These are phyloP conservation scores for Sandelia bainsii DNA, from an alignment of 2,797 vertebrate genomes.

Conservation along the genomic window DNA sequence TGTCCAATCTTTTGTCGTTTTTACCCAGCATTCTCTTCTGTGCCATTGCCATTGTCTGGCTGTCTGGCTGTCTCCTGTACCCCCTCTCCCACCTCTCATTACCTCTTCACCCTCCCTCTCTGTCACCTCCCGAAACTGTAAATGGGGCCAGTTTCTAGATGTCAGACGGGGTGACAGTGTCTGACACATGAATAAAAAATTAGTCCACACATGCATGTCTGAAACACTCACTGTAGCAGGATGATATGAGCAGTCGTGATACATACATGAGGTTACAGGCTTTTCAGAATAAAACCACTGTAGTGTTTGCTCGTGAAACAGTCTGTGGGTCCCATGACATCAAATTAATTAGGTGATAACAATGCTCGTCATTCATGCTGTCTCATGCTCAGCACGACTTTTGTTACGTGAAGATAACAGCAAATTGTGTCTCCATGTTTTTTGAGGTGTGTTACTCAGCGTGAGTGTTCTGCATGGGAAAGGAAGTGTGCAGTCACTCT, in stretches of 20 bases:
- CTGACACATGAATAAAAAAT: constrained; percentile 31
- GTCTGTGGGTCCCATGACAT: constrained; percentile 17
- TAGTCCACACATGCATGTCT: constrained; percentile 6
- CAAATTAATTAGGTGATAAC: constrained; percentile 33
- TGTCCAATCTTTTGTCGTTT: constrained; percentile 64
- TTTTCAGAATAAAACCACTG: constrained; percentile 3
- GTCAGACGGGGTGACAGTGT: constrained; percentile 19
- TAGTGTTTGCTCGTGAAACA: constrained; percentile 15
- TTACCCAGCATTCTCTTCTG: constrained; percentile 56
- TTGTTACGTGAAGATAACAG: constrained; percentile 21
- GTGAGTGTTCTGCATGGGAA: background rate
- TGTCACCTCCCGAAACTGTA: constrained; percentile 5
- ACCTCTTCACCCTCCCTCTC: constrained; percentile 1
- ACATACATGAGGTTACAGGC: constrained; percentile 6
- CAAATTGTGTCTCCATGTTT: background rate
- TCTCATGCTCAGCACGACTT: constrained; percentile 17
- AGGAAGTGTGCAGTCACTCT: constrained; percentile 26
- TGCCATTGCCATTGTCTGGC: constrained; percentile 38
- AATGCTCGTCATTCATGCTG: background rate
- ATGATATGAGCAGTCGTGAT: background rate
- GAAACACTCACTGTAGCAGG: background rate
- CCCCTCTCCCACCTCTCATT: background rate
- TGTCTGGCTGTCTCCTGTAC: constrained; percentile 34
- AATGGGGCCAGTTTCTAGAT: constrained; percentile 3
- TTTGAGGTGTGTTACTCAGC: constrained; percentile 10